These are phyloP conservation scores for Choloepus didactylus DNA, from an alignment of 2,797 vertebrate species.

Conservation along the genomic window DNA sequence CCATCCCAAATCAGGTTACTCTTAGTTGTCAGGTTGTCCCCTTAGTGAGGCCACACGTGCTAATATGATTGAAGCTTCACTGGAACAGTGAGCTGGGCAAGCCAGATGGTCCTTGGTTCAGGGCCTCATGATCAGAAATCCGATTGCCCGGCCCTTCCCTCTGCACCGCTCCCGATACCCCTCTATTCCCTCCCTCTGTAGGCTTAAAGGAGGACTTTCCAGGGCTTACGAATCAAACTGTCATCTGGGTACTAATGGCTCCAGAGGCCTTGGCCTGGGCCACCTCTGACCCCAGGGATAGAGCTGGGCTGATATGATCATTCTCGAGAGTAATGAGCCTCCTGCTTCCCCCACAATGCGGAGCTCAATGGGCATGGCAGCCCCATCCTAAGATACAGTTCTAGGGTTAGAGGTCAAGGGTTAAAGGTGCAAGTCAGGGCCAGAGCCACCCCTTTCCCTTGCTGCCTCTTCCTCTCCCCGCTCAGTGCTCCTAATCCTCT, in stretches of 20 bases:
- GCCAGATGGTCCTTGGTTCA: background rate
- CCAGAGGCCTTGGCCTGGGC: background rate
- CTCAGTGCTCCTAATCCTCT: background rate
- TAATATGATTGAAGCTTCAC: background rate
- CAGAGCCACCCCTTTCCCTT: background rate
- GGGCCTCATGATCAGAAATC: background rate
- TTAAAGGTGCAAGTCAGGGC: background rate
- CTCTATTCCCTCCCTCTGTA: background rate
- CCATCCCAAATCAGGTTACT: background rate
- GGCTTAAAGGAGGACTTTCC: background rate
- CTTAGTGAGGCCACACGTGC: background rate
- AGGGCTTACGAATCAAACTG: background rate
- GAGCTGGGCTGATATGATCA: background rate
- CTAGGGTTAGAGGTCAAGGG: constrained; percentile 32
- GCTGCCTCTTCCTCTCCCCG: background rate
- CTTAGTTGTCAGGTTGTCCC: background rate
- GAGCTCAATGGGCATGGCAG: background rate
- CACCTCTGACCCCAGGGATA: background rate
- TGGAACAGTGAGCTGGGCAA: rapidly evolving
- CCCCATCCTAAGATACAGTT: background rate
- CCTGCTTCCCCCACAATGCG: background rate
- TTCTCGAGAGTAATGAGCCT: constrained; percentile 6
- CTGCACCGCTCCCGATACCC: background rate
- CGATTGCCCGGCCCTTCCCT: background rate
- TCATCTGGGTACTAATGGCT: background rate